Evolutionary conservation across 2,797 vertebrate species (phyloP).

Genomic region (Delichon dasypus): DNA sequence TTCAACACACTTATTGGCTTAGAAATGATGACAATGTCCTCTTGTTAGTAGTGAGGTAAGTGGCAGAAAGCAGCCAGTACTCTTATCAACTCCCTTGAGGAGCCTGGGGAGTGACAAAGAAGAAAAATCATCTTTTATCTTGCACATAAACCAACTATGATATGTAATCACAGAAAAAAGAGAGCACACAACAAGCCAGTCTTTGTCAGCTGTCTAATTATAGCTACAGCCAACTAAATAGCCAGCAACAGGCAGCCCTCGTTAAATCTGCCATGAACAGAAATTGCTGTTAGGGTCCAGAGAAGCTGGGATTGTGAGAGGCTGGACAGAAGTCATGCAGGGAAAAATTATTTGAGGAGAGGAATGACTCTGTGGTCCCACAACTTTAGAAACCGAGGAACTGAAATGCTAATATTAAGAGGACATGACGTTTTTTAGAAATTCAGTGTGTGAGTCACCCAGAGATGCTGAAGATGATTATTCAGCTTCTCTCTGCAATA

Average conservation of each 20-base stretch:
- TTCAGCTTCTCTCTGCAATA: neutral
- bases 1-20: conserved; percentile 23
- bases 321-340: neutral
- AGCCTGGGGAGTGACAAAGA: conserved; percentile 29
- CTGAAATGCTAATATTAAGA: neutral
- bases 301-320: neutral
- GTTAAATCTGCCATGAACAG: neutral
- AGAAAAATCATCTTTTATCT: conserved; percentile 48
- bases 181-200: neutral
- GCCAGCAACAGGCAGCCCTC: conserved; percentile 20
- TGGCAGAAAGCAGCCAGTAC: conserved; percentile 40
- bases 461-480: neutral
- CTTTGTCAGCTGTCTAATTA: conserved; percentile 58
- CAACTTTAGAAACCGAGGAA: neutral
- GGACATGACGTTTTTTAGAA: neutral
- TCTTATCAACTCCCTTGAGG: conserved; percentile 49
- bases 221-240: conserved; percentile 20
- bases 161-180: conserved; percentile 16
- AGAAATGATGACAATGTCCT: conserved; percentile 17
- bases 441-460: neutral
- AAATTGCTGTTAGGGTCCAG: neutral
- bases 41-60: conserved; percentile 52
- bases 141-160: conserved; percentile 20
- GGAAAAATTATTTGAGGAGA: neutral
- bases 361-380: neutral